Percentiles rank a stretch among this genome's conserved stretches.
Conservation (phyloP, 2,113 vertebrate genomes). For the Sapayoa aenigma region DNA sequence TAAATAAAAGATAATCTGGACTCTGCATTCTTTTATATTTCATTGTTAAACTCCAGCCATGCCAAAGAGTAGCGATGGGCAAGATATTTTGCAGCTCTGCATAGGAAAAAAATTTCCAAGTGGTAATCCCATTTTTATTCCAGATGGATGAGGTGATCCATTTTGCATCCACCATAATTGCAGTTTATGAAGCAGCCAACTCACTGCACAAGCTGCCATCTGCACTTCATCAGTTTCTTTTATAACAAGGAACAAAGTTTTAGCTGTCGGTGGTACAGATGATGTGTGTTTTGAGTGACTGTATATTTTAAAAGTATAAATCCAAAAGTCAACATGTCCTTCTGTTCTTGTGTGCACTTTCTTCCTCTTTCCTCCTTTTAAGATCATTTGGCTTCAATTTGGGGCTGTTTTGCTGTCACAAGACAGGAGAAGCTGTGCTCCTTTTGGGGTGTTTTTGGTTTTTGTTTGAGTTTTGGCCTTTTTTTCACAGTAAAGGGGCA, state of each 20-base stretch:
- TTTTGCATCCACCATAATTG: constrained; percentile 2
- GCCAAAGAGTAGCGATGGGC: neutral
- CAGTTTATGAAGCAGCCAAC: neutral
- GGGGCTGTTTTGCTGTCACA: neutral
- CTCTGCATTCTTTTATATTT: neutral
- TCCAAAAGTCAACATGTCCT: neutral
- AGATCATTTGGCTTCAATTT: neutral
- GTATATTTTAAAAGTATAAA: constrained; percentile 9
- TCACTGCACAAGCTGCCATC: neutral
- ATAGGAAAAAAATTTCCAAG: neutral
- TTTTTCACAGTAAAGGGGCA: too few relatives aligned
- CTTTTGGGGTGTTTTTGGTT: neutral
- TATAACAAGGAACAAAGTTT: neutral
- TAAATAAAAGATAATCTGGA: constrained; percentile 22
- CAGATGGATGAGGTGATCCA: constrained; percentile 32
- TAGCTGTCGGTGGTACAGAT: neutral
- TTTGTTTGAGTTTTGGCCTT: too few relatives aligned
- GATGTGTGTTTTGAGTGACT: neutral
- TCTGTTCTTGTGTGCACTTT: neutral
- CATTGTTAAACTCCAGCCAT: neutral
- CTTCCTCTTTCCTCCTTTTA: neutral
- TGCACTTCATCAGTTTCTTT: constrained; percentile 10
- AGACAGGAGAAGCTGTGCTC: neutral
- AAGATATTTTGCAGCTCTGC: neutral
- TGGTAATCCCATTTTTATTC: constrained; percentile 24